Conservation (phyloP, 2,797 vertebrate genomes). For the Ptychadena robeensis region DNA sequence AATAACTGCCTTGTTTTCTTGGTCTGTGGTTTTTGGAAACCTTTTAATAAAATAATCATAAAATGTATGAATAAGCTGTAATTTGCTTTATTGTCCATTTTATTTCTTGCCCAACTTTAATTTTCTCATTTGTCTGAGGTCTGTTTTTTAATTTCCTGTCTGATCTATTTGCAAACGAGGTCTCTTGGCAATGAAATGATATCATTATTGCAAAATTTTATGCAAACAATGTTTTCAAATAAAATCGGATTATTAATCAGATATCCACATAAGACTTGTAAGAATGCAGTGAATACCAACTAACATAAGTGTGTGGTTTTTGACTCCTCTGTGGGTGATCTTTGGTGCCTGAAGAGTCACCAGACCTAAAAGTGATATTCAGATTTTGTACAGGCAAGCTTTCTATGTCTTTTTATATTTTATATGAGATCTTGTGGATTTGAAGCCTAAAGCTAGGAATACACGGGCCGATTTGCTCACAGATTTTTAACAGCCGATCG, state of each 20-base stretch:
- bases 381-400: no score
- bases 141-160: not conserved
- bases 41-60: not conserved
- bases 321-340: not conserved
- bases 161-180: not conserved
- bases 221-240: not conserved
- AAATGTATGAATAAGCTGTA: not conserved
- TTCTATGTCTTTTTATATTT: no score
- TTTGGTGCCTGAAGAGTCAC: not conserved
- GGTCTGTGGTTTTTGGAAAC: not conserved
- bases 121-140: not conserved
- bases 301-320: no score
- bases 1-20: not conserved
- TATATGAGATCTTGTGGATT: no score
- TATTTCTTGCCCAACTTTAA: not conserved
- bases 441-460: no score
- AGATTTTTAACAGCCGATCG: no score
- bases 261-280: not conserved
- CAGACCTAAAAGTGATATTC: no score
- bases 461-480: no score
- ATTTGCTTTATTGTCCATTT: not conserved
- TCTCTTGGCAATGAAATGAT: no score
- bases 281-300: no score
- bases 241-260: not conserved
- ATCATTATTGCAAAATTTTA: no score